Conservation (phyloP, 2,888 invertebrate species). For the Bugulina stolonifera region DNA sequence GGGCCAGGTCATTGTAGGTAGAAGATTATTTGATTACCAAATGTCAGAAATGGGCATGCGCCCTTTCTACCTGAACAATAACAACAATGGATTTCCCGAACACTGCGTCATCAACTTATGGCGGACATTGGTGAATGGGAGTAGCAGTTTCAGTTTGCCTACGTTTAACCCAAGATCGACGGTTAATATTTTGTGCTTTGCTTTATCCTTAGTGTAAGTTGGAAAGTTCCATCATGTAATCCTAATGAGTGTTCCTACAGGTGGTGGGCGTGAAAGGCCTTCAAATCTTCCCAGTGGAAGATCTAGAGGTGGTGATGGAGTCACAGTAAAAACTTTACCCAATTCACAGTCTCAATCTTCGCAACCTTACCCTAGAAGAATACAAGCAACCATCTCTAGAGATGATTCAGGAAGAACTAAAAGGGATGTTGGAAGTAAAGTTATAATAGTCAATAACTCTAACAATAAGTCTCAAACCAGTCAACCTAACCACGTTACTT, state of each 20-base stretch:
- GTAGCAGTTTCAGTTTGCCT: neutral
- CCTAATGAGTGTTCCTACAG: neutral
- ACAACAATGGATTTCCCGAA: neutral
- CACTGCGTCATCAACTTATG: neutral
- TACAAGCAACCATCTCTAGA: neutral
- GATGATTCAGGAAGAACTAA: neutral
- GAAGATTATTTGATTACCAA: too few species aligned
- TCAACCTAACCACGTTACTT: neutral
- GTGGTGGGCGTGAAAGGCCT: conserved; percentile 13
- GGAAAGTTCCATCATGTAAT: neutral
- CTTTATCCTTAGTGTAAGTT: too few species aligned
- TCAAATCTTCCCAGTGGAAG: neutral
- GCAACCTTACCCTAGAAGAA: neutral
- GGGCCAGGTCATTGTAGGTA: too few species aligned
- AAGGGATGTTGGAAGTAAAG: neutral
- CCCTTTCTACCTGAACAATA: neutral
- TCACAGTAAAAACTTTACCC: conserved; percentile 15
- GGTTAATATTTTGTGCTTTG: too few species aligned
- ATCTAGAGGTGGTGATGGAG: neutral
- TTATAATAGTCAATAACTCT: neutral
- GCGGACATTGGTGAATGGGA: neutral
- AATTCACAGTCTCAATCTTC: neutral
- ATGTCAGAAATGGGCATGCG: too few species aligned
- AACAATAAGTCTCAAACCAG: conserved; percentile 11
- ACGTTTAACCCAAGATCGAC: too few species aligned